Evolutionary conservation across 2,888 invertebrate genomes (phyloP).

Genomic region (Tuberolachnus salignus): DNA sequence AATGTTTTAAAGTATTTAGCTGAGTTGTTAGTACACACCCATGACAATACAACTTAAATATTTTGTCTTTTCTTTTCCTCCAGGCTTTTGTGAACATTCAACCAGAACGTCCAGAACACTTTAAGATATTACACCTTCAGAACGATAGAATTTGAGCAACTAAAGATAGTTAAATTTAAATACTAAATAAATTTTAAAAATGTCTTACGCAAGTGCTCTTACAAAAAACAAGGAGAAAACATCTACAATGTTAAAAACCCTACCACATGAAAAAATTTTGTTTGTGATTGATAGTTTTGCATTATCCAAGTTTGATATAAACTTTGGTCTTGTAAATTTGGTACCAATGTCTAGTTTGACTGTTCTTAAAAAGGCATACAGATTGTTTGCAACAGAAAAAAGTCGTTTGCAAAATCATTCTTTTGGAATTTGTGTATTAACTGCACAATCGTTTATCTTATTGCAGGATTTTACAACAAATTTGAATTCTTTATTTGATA

Average conservation of each 20-base stretch:
- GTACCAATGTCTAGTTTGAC: slow-evolving; percentile 40
- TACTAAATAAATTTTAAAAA: background rate
- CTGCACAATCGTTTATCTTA: slow-evolving; percentile 25
- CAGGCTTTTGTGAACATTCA: too few species aligned
- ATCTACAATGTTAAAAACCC: background rate
- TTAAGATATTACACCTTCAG: too few species aligned
- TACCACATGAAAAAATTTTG: slow-evolving; percentile 42
- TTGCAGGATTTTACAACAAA: slow-evolving; percentile 41
- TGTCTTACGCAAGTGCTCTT: slow-evolving; percentile 18
- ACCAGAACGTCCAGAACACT: too few species aligned
- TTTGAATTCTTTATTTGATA: slow-evolving; percentile 24
- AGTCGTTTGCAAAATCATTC: slow-evolving; percentile 32
- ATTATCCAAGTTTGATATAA: slow-evolving; percentile 22
- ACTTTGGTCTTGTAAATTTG: slow-evolving; percentile 24
- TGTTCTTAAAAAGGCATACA: slow-evolving; percentile 22
- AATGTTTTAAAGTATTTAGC: too few species aligned
- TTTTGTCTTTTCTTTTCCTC: too few species aligned
- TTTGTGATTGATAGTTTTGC: slow-evolving; percentile 30
- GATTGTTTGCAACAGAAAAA: slow-evolving; percentile 35
- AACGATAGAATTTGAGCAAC: too few species aligned
- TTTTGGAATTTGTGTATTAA: slow-evolving; percentile 48
- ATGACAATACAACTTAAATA: too few species aligned
- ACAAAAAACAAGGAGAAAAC: slow-evolving; percentile 10
- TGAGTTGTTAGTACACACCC: too few species aligned
- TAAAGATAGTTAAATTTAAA: too few species aligned